These are phyloP conservation scores for Cyprinodon diabolis DNA, from an alignment of 2,797 vertebrate species.

Conservation along the genomic window DNA sequence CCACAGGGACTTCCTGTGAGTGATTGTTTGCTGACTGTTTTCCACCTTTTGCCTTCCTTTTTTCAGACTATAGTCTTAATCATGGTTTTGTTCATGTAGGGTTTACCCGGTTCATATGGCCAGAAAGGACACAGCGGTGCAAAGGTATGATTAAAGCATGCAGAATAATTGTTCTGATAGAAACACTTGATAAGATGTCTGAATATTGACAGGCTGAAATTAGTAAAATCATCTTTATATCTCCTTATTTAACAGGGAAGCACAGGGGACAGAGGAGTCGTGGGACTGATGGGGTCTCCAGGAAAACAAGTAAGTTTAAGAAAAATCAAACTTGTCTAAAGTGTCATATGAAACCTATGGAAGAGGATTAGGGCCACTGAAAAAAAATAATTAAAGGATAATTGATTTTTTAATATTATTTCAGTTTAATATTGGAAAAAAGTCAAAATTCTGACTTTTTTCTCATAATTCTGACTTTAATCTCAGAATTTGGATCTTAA, in stretches of 20 bases:
- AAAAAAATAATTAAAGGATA: no score
- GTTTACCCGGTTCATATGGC: constrained; percentile 89
- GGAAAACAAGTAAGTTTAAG: constrained; percentile 88
- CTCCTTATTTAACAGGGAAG: constrained; percentile 77
- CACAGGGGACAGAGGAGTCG: constrained; percentile 83
- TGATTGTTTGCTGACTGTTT: constrained; percentile 44
- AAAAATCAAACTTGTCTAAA: not conserved
- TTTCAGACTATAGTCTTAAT: constrained; percentile 12
- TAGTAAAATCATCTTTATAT: not conserved
- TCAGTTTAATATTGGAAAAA: no score
- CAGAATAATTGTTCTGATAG: not conserved
- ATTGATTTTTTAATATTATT: no score
- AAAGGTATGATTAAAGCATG: constrained; percentile 77
- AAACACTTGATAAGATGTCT: not conserved
- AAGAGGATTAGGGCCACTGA: no score
- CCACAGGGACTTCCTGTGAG: constrained; percentile 91
- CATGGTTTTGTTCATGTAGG: constrained; percentile 70
- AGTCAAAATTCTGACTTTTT: no score
- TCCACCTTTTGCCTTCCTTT: not conserved
- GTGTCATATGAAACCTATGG: not conserved
- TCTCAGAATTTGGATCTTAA: no score
- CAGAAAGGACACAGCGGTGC: constrained; percentile 84
- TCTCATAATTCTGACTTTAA: no score
- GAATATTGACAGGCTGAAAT: not conserved
- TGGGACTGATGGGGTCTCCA: constrained; percentile 89